Conservation (phyloP, 2,113 vertebrate genomes). For the Austrofundulus limnaeus region DNA sequence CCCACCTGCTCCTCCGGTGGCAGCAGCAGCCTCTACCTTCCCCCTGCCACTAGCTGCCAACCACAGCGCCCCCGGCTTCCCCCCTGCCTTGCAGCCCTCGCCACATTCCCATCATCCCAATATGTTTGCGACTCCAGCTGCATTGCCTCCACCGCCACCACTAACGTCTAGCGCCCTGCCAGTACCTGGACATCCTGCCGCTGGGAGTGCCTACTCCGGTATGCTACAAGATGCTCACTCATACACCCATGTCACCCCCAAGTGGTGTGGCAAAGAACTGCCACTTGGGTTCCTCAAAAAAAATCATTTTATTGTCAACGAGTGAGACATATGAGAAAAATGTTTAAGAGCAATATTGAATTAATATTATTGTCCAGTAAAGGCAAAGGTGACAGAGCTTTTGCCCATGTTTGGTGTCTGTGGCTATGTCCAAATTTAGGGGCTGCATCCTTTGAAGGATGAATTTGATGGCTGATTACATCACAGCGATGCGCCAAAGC, state of each 20-base stretch:
- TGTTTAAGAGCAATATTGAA: background rate
- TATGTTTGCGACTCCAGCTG: slow-evolving; percentile 98
- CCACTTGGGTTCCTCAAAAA: background rate
- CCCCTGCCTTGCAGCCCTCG: slow-evolving; percentile 88
- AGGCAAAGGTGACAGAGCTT: too few species aligned
- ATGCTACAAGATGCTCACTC: slow-evolving; percentile 37
- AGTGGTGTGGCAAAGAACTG: slow-evolving; percentile 26
- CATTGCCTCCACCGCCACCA: slow-evolving; percentile 95
- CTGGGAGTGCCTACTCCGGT: slow-evolving; percentile 95
- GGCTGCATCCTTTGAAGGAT: too few species aligned
- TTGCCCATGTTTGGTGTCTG: too few species aligned
- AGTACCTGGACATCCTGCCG: slow-evolving; percentile 93
- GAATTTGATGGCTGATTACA: too few species aligned
- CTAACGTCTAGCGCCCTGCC: slow-evolving; percentile 94
- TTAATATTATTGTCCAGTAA: too few species aligned
- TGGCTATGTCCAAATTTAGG: too few species aligned
- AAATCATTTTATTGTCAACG: background rate
- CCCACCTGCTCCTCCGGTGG: slow-evolving; percentile 69
- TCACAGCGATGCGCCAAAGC: too few species aligned
- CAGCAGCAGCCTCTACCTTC: slow-evolving; percentile 80
- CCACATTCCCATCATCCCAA: slow-evolving; percentile 95
- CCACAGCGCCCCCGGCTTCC: slow-evolving; percentile 88
- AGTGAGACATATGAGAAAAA: slow-evolving; percentile 11
- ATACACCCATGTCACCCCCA: slow-evolving; percentile 15
- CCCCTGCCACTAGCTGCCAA: slow-evolving; percentile 84